phyloP scores from a whole-genome alignment of 2,797 vertebrate species.

The Rhinichthys osculus region DNA sequence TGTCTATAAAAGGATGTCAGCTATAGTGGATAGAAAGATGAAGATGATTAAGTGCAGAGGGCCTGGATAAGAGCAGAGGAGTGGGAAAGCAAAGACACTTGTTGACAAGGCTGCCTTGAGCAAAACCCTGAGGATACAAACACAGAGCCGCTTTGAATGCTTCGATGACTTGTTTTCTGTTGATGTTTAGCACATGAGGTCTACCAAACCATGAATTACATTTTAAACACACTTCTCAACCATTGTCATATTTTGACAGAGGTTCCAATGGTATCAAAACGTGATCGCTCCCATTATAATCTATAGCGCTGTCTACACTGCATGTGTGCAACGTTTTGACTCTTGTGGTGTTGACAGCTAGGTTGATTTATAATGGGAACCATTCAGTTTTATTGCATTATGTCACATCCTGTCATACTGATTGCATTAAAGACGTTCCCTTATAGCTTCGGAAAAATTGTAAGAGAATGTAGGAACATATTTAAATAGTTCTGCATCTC shows the following conservation, averaged over 20 bases:
- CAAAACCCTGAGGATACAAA: constrained; percentile 49
- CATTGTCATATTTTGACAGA: neutral
- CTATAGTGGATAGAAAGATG: constrained; percentile 58
- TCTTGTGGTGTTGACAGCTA: neutral
- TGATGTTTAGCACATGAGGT: constrained; percentile 21
- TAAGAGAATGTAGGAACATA: neutral
- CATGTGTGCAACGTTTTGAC: neutral
- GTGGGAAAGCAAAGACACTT: constrained; percentile 40
- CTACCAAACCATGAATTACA: neutral
- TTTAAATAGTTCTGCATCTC: neutral
- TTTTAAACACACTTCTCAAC: neutral
- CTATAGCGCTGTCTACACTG: neutral
- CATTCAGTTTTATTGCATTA: neutral
- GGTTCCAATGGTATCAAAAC: neutral
- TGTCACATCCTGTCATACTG: neutral
- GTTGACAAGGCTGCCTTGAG: constrained; percentile 61
- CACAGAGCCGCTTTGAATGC: constrained; percentile 42
- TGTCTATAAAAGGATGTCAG: constrained; percentile 79
- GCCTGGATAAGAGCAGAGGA: constrained; percentile 46
- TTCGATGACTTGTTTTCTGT: constrained; percentile 50
- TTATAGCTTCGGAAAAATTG: neutral
- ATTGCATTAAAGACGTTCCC: constrained; percentile 11
- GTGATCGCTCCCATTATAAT: neutral
- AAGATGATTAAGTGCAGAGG: constrained; percentile 67
- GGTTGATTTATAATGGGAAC: neutral